A percentile compares a stretch with the other conserved stretches of the same genome.
Evolutionary conservation across 2,113 vertebrate genomes (phyloP).

Genomic region (Probosciger aterrimus): DNA sequence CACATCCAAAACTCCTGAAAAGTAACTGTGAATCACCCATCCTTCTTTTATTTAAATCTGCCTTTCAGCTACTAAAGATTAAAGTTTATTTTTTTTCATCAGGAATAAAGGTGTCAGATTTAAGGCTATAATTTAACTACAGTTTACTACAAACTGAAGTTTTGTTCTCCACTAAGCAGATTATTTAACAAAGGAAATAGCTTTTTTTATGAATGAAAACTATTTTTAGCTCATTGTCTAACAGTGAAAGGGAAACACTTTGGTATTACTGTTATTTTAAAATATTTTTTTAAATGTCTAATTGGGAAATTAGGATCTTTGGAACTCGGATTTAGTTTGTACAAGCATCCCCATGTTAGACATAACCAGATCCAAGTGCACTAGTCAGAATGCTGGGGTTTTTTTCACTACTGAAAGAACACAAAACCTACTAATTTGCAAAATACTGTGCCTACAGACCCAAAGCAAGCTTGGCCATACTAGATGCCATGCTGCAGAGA

Average conservation of each 20-base stretch:
- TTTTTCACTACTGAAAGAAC: background rate
- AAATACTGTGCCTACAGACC: background rate
- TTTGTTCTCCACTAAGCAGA: slow-evolving; percentile 4
- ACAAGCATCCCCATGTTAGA: background rate
- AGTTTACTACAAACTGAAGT: slow-evolving; percentile 31
- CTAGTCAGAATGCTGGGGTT: rapidly evolving
- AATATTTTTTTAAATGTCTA: background rate
- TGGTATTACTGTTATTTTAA: background rate
- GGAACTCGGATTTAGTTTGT: background rate
- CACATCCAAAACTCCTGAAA: background rate
- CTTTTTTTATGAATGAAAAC: slow-evolving; percentile 56
- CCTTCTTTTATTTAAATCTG: background rate
- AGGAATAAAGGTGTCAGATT: background rate
- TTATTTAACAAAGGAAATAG: slow-evolving; percentile 54
- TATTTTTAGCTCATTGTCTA: slow-evolving; percentile 45
- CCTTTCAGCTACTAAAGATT: background rate
- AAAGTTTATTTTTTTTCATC: background rate
- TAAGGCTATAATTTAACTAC: background rate
- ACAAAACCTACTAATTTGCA: background rate
- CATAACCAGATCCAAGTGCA: background rate
- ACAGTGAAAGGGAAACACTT: slow-evolving; percentile 26
- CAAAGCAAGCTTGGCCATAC: background rate
- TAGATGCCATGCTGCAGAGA: background rate
- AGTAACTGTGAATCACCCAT: background rate
- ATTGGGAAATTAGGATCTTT: background rate